A percentile compares a stretch with the other conserved stretches of the same genome.
Conservation (phyloP, 1,140 invertebrate genomes). For the Formica exsecta region DNA sequence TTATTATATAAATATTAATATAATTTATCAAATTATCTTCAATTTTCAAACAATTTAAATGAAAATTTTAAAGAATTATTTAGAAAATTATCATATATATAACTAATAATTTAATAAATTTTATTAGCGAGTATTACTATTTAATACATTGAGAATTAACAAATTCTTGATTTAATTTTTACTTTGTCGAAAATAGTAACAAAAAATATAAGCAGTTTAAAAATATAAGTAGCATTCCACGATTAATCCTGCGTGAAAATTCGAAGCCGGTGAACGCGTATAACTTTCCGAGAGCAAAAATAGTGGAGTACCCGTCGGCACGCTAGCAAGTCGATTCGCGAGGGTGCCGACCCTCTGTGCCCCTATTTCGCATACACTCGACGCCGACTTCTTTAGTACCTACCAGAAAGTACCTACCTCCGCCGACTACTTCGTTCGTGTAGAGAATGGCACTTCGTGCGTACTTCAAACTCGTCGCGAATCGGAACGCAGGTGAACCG, state of each 20-base stretch:
- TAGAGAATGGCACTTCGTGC: conserved; percentile 67
- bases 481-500: neutral
- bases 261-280: neutral
- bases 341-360: conserved; percentile 69
- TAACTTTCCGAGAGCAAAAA: conserved; percentile 49
- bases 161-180: neutral
- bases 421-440: conserved; percentile 78
- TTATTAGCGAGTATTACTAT: neutral
- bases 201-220: neutral
- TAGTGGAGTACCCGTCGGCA: conserved; percentile 42
- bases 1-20: no score
- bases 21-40: no score
- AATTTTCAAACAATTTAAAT: neutral
- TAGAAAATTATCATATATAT: no score
- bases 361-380: conserved; percentile 61
- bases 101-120: no score
- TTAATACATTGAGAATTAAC: neutral
- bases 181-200: neutral
- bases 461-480: conserved; percentile 49
- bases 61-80: neutral
- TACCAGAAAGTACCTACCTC: conserved; percentile 72
- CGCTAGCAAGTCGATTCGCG: conserved; percentile 44
- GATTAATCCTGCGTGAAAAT: conserved; percentile 1
- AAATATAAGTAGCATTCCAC: conserved; percentile 7
- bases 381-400: conserved; percentile 68